These are phyloP conservation scores for Prostheceraeus crozeri DNA, from an alignment of 2,888 invertebrate species.

Conservation along the genomic window DNA sequence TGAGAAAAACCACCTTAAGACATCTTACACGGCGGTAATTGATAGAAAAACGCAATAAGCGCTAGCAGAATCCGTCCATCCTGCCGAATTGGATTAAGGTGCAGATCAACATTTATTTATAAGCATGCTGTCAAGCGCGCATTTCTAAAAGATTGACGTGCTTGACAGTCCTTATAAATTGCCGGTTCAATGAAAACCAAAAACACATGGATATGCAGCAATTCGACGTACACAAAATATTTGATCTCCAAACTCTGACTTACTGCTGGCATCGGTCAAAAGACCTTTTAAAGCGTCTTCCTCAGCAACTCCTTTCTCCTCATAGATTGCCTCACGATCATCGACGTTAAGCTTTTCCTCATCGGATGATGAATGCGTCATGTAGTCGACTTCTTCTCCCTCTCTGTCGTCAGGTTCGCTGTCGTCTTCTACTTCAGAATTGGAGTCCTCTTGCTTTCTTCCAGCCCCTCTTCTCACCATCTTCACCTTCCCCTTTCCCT, in stretches of 20 bases:
- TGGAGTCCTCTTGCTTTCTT: neutral
- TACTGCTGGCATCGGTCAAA: constrained; percentile 77
- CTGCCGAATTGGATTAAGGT: too few relatives aligned
- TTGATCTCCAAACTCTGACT: constrained; percentile 73
- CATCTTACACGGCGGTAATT: too few relatives aligned
- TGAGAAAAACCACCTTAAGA: too few relatives aligned
- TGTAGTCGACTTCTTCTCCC: constrained; percentile 37
- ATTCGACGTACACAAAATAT: too few relatives aligned
- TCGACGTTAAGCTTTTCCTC: constrained; percentile 35
- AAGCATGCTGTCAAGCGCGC: too few relatives aligned
- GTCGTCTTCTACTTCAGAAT: constrained; percentile 33
- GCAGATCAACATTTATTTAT: too few relatives aligned
- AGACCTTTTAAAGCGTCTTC: constrained; percentile 78
- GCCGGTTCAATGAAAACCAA: too few relatives aligned
- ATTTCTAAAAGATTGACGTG: too few relatives aligned
- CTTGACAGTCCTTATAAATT: too few relatives aligned
- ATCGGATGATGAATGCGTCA: constrained; percentile 37
- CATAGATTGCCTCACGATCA: constrained; percentile 59
- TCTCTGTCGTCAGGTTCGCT: constrained; percentile 35
- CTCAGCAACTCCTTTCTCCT: constrained; percentile 79
- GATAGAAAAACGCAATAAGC: too few relatives aligned
- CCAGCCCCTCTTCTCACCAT: neutral
- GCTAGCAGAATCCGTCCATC: too few relatives aligned
- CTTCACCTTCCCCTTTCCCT: constrained; percentile 13
- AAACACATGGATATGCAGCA: too few relatives aligned